These are phyloP conservation scores for Siniperca chuatsi DNA, from an alignment of 2,113 vertebrate genomes.

Conservation along the genomic window DNA sequence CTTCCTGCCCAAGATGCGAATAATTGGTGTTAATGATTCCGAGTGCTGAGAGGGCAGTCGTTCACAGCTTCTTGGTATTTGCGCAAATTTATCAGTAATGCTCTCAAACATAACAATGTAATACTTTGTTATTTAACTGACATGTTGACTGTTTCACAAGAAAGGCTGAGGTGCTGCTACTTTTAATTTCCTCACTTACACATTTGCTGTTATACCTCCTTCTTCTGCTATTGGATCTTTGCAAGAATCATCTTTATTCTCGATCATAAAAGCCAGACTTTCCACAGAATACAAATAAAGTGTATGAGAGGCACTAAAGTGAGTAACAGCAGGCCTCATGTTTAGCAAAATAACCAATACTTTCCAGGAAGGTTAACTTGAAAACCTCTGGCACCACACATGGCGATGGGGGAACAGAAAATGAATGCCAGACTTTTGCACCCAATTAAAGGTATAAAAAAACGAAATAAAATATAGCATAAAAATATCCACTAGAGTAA, in stretches of 20 bases:
- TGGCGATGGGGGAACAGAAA: constrained; percentile 63
- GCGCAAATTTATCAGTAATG: constrained; percentile 46
- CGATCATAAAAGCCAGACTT: constrained; percentile 60
- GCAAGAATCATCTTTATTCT: constrained; percentile 45
- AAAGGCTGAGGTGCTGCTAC: constrained; percentile 15
- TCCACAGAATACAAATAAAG: constrained; percentile 59
- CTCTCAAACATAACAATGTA: constrained; percentile 55
- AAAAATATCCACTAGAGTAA: constrained; percentile 50
- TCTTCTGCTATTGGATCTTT: constrained; percentile 14
- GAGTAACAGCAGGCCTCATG: constrained; percentile 64
- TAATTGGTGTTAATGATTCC: constrained; percentile 81
- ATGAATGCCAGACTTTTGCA: constrained; percentile 79
- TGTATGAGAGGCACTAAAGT: constrained; percentile 51
- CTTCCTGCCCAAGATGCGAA: constrained; percentile 79
- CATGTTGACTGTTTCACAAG: constrained; percentile 32
- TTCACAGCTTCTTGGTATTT: constrained; percentile 74
- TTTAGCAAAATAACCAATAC: constrained; percentile 63
- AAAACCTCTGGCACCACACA: constrained; percentile 64
- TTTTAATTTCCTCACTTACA: constrained; percentile 29
- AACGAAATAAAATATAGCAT: constrained; percentile 56
- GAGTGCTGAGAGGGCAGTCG: constrained; percentile 62
- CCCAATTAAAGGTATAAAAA: constrained; percentile 67
- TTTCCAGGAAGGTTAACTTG: constrained; percentile 72
- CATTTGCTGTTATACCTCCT: constrained; percentile 10
- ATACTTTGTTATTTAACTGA: constrained; percentile 55